Percentiles rank a stretch among this genome's conserved stretches.
These are phyloP conservation scores for Lutraria lutraria DNA, from an alignment of 2,888 invertebrate genomes.

Conservation along the genomic window DNA sequence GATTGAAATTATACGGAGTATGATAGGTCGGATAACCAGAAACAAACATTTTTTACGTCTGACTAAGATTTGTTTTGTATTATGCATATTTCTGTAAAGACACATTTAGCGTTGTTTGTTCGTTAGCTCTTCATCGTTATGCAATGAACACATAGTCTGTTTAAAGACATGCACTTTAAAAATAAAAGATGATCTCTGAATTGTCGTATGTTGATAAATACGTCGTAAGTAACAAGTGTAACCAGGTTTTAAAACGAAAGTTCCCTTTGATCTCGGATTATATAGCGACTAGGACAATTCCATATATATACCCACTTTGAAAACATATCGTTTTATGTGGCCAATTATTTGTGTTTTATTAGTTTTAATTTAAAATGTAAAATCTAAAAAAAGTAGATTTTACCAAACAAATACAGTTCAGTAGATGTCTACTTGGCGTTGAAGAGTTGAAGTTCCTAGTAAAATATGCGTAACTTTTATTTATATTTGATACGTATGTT, in stretches of 20 bases:
- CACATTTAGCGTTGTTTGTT: background rate
- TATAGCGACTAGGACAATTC: background rate
- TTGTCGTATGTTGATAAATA: background rate
- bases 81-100: background rate
- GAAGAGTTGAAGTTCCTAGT: too few relatives aligned
- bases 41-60: too few relatives aligned
- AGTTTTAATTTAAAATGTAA: background rate
- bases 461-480: too few relatives aligned
- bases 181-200: background rate
- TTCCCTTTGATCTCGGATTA: background rate
- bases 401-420: background rate
- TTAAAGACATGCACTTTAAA: background rate
- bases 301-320: background rate
- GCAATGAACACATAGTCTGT: background rate
- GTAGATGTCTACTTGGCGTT: too few relatives aligned
- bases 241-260: background rate
- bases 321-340: background rate
- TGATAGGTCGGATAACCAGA: too few relatives aligned
- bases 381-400: background rate
- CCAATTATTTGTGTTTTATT: background rate
- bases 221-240: constrained; percentile 14
- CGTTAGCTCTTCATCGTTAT: background rate
- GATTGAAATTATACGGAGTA: too few relatives aligned
- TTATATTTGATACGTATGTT: too few relatives aligned
- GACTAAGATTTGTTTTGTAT: too few relatives aligned